These are phyloP conservation scores for Chelidonichthys spinosus DNA, from an alignment of 2,797 vertebrate genomes.

Conservation along the genomic window DNA sequence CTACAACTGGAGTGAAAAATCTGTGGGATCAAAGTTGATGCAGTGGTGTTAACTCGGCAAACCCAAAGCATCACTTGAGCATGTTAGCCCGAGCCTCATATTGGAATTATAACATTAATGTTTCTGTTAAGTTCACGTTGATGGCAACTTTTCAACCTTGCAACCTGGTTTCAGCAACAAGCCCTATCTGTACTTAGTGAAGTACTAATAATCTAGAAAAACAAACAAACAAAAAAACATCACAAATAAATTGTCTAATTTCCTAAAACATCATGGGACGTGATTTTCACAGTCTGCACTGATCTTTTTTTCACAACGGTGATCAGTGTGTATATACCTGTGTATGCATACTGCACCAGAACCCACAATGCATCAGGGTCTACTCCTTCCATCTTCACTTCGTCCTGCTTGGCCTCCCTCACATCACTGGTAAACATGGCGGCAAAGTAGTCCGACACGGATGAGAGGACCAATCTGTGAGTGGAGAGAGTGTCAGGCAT, in stretches of 20 bases:
- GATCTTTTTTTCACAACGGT: neutral
- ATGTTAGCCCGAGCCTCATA: neutral
- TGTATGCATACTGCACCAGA: slow-evolving; percentile 97
- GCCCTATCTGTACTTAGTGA: neutral
- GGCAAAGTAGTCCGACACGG: slow-evolving; percentile 98
- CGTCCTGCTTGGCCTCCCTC: slow-evolving; percentile 95
- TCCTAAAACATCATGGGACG: neutral
- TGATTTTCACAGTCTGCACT: neutral
- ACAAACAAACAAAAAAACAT: no score
- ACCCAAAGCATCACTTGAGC: neutral
- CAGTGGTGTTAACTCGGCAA: neutral
- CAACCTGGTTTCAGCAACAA: neutral
- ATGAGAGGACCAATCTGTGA: slow-evolving; percentile 93
- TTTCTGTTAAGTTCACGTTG: no score
- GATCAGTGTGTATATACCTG: slow-evolving; percentile 82
- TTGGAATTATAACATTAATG: no score
- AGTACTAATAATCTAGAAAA: neutral
- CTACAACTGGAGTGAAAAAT: neutral
- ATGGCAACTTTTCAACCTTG: neutral
- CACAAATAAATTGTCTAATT: neutral
- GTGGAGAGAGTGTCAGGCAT: slow-evolving; percentile 46
- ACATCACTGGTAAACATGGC: slow-evolving; percentile 99
- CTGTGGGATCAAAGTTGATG: neutral
- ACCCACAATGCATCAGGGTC: slow-evolving; percentile 96
- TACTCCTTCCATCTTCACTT: slow-evolving; percentile 98